Base-by-base conservation (phyloP, 2,888 invertebrate species). In the Pinctada fucata region DNA sequence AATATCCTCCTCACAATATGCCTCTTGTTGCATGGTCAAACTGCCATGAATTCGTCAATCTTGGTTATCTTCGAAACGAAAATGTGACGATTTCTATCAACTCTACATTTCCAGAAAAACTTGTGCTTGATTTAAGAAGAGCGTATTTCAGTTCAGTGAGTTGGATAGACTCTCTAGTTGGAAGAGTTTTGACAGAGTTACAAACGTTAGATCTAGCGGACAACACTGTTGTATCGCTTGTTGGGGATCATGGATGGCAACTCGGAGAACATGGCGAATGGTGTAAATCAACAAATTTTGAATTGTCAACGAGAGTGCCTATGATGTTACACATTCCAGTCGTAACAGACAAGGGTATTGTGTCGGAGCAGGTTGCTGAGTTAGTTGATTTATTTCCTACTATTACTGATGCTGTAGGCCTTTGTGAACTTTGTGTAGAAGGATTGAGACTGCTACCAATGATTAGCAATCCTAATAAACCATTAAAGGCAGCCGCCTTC, bases 381-480 rank as follows among this genome's bases (percentile, higher is more conserved):
- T 86, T 87, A 72, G 87, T 88, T 8, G 88, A 88, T 71, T 76
- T 88, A 2, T 88, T 87, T 68, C 88, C 88, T 3, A 87, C 87
- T 2, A 79, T 88, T 5, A 87, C 82, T 0, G 88, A 88, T 51
- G 87, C 88, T 3, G 86, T 87, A 48, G 87, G 84, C 6, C 76
- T 83, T 65, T n/a, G n/a, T 2, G 50, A 10, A 16, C 76, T 84
- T 3, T 88, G 88, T 67, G 75, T 79, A 8, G 88, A 88, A 78
- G 88, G 88, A 3, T 68, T 75, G 16, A 87, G 87, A 69, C 74
- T 88, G 50, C 65, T 86, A 48, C 83, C 85, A 0, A 63, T 88
- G 6, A 82, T 86, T 4, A 76, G 75, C 4, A 74, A 82, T 13
- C 80, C 82, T 0, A 72, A 51, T 2, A 51, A 49, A 0, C 45